Conservation (phyloP, 2,888 invertebrate species). For the Caenorhabditis imperialis region DNA sequence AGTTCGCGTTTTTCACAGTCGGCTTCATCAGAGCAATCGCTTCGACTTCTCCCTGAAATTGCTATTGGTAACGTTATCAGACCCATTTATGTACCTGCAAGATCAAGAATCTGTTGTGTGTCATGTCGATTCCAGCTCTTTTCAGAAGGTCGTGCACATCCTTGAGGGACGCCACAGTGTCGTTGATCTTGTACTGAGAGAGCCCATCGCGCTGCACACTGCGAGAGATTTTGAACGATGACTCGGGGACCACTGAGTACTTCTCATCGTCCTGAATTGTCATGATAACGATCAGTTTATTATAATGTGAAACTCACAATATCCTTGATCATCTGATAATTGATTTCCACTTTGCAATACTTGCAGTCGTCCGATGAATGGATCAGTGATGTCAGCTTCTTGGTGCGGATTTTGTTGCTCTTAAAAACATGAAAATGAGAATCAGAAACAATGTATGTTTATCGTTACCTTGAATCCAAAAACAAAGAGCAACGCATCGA, state of each 20-base stretch:
- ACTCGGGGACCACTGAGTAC: conserved; percentile 86
- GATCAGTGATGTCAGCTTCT: conserved; percentile 87
- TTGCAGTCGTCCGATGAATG: conserved; percentile 88
- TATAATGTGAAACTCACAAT: conserved; percentile 68
- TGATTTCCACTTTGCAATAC: conserved; percentile 89
- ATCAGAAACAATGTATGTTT: no score
- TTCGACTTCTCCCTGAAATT: conserved; percentile 93
- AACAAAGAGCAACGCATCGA: conserved; percentile 98
- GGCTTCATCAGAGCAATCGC: conserved; percentile 99
- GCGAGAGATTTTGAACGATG: conserved; percentile 88
- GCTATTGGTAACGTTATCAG: neutral
- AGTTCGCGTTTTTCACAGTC: conserved; percentile 83
- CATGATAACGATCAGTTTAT: no score
- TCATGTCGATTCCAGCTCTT: conserved; percentile 91
- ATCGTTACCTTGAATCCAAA: conserved; percentile 85
- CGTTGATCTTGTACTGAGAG: conserved; percentile 60
- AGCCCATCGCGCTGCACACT: conserved; percentile 84
- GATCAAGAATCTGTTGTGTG: no score
- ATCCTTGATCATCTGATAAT: conserved; percentile 84
- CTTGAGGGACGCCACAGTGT: conserved; percentile 83
- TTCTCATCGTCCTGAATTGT: conserved; percentile 40
- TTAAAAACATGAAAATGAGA: conserved; percentile 12
- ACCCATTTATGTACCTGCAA: conserved; percentile 84
- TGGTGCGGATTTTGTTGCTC: conserved; percentile 89
- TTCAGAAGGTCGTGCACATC: conserved; percentile 87